Evolutionary conservation across 2,888 invertebrate genomes (phyloP), one percentile per base, ranked within the genome.

Genomic region (Archips crataeganus): DNA sequence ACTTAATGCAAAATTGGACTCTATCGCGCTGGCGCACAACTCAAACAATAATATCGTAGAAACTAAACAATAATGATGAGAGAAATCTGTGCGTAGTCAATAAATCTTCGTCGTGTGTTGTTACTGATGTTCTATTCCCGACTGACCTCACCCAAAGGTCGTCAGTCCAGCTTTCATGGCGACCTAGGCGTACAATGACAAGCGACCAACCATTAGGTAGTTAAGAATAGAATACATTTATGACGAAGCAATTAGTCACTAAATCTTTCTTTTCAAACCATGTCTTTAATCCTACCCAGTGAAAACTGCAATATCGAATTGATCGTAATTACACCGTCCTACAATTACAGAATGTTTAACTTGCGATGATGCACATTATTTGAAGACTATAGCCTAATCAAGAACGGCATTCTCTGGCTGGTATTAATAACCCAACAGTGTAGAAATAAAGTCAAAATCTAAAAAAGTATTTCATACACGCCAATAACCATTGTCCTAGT

Each of bases 121-220:
- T 69, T 47, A 61, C 39, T 51, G 32, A 60, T 23, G 39, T 60
- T 71, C 57, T 73, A 73, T 73, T 73, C 62, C 15, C 47, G 68
- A n/a, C 67, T 39, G 72, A 72, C 72, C 72, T 73, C 72, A n/a
- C n/a, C 10, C 23, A 13, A 36, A 73, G 68, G 72, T 72, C 67
- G 65, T 42, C 32, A 51, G 71, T 59, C 45, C 65, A 54, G 42
- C 54, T 60, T 60, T 71, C 70, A 64, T 71, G 5, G 36, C 64
- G 63, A 65, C 70, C 71, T 60, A 70, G 63, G 32, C 42, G 66
- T 15, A 23, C 54, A 54, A 42, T 67, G 66, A 39, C 39, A 57
- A 23, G 54, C 54, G 15, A 57, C 36, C 39, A 32, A 15, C 34
- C 57, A 67, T 67, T 67, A 57, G 66, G 13, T 36, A 42, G 42